phyloP scores from a whole-genome alignment of 2,113 vertebrate genomes.

The Lycaon pictus region DNA sequence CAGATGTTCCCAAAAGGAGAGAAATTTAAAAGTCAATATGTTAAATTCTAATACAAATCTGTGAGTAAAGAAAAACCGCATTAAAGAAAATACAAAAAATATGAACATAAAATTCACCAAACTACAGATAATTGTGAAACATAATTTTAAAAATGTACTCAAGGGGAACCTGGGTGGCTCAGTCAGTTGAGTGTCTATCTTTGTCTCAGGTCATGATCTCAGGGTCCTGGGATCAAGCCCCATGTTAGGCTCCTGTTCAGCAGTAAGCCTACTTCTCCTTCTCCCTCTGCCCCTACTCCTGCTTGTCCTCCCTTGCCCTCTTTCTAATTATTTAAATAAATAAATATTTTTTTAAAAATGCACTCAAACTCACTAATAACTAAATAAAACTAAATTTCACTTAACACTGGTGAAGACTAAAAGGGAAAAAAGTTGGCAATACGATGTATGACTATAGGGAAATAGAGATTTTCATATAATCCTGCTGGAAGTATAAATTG shows the following conservation, averaged over 20 bases:
- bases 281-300: no score
- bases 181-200: no score
- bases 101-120: background rate
- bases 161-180: no score
- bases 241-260: no score
- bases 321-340: background rate
- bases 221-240: no score
- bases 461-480: background rate
- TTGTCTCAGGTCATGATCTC: no score
- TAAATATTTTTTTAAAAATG: background rate
- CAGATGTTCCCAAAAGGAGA: background rate
- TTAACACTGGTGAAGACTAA: background rate
- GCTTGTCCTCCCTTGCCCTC: no score
- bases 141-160: background rate
- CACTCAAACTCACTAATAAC: background rate
- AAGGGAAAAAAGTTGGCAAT: background rate
- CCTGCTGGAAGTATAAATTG: background rate
- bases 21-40: background rate
- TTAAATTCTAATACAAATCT: background rate
- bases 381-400: background rate
- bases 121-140: background rate
- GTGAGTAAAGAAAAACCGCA: background rate
- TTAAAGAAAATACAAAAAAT: constrained; percentile 8
- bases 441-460: background rate
- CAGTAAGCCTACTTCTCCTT: no score